Evolutionary conservation across 2,888 invertebrate species (phyloP).

Genomic region (Antitype chi): DNA sequence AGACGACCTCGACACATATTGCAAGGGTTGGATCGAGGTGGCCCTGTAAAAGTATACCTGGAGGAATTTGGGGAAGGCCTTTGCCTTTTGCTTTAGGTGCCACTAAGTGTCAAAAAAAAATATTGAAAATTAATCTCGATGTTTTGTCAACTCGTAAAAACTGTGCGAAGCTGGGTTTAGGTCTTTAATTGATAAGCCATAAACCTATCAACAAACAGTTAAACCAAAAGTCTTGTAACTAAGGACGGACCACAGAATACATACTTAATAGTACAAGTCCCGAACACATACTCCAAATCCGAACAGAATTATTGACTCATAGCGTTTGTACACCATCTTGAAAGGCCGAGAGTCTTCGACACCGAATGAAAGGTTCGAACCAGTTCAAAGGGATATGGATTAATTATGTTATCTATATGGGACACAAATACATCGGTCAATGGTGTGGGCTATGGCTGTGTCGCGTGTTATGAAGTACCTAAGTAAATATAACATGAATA

Average conservation of each 20-base stretch:
- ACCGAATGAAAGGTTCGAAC: slow-evolving; percentile 2
- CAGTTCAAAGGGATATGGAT: slow-evolving; percentile 32
- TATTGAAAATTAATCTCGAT: too few species aligned
- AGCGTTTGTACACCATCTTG: slow-evolving; percentile 17
- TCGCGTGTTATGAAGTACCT: not conserved
- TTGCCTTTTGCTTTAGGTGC: too few species aligned
- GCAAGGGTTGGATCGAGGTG: too few species aligned
- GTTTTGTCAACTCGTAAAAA: too few species aligned
- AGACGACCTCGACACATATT: too few species aligned
- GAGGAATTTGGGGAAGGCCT: too few species aligned
- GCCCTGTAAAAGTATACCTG: too few species aligned
- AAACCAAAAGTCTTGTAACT: not conserved
- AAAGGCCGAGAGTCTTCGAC: slow-evolving; percentile 22
- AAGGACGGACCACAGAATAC: too few species aligned
- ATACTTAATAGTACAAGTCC: too few species aligned
- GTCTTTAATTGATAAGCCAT: not conserved
- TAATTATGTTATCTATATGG: slow-evolving; percentile 37
- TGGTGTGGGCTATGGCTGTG: not conserved
- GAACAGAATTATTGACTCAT: not conserved
- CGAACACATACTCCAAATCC: not conserved
- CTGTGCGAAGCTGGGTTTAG: too few species aligned
- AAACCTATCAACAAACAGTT: not conserved
- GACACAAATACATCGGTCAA: slow-evolving; percentile 17
- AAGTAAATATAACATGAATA: slow-evolving; percentile 9
- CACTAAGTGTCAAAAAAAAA: too few species aligned